Evolutionary conservation across 1,140 invertebrate genomes (phyloP).

Genomic region (Condylostylus longicornis): DNA sequence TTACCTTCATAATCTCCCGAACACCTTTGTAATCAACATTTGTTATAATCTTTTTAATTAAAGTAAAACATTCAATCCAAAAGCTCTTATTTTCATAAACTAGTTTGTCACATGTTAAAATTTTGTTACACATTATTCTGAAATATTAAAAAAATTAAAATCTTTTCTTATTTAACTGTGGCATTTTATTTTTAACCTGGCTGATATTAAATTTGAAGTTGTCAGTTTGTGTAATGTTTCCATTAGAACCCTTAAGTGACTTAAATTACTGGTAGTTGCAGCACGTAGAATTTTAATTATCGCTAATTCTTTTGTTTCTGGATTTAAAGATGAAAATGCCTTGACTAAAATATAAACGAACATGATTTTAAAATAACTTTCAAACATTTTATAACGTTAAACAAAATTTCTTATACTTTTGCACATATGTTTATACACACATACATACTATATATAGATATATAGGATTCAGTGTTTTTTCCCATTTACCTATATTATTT

Average conservation of each 20-base stretch:
- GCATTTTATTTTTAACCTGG: conserved; percentile 10
- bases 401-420: too few species aligned
- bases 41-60: conserved; percentile 72
- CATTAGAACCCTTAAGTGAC: conserved; percentile 54
- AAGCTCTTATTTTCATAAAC: conserved; percentile 60
- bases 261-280: conserved; percentile 51
- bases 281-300: conserved; percentile 50
- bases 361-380: background rate
- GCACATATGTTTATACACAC: background rate
- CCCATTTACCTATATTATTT: conserved; percentile 34
- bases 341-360: conserved; percentile 24
- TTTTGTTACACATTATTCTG: conserved; percentile 70
- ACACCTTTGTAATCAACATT: conserved; percentile 92
- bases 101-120: conserved; percentile 65
- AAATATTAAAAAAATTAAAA: conserved; percentile 19
- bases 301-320: conserved; percentile 54
- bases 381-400: background rate
- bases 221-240: conserved; percentile 57
- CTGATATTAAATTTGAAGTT: conserved; percentile 38
- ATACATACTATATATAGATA: background rate
- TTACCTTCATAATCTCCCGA: conserved; percentile 77
- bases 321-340: conserved; percentile 35
- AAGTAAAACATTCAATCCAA: conserved; percentile 75
- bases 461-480: background rate
- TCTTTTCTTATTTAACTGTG: background rate